phyloP scores from a whole-genome alignment of 2,888 invertebrate genomes.

The Heliconius charithonia region DNA sequence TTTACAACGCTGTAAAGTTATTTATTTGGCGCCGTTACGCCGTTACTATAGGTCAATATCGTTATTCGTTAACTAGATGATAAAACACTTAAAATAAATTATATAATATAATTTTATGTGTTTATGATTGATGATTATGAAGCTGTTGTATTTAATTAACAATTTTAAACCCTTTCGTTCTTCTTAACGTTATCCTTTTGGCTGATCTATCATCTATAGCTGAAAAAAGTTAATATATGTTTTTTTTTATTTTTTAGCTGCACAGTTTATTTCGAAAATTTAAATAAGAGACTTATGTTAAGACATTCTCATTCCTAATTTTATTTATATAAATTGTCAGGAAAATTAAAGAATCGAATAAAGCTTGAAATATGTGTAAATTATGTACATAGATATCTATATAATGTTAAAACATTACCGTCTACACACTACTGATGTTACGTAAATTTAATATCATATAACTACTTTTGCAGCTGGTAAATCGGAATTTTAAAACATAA shows the following conservation, averaged over 20 bases:
- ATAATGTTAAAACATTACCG: background rate
- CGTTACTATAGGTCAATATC: background rate
- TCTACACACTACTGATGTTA: background rate
- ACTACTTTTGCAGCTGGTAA: background rate
- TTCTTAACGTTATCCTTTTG: background rate
- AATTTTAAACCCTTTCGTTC: background rate
- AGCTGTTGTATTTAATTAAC: background rate
- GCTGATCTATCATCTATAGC: background rate
- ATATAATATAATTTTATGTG: background rate
- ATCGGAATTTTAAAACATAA: conserved; percentile 26
- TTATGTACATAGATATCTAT: background rate
- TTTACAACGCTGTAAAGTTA: conserved; percentile 64
- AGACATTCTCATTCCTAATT: no score
- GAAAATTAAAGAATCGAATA: no score
- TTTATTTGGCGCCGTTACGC: conserved; percentile 58
- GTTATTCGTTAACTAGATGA: background rate
- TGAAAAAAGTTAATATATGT: background rate
- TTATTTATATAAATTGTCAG: no score
- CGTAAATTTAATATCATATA: background rate
- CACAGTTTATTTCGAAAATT: no score
- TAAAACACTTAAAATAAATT: conserved; percentile 10
- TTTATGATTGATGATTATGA: background rate
- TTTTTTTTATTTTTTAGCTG: no score
- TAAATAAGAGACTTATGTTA: no score
- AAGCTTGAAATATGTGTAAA: background rate